Conservation (phyloP, 2,888 invertebrate genomes). For the Rhopalosiphum nymphaeae region DNA sequence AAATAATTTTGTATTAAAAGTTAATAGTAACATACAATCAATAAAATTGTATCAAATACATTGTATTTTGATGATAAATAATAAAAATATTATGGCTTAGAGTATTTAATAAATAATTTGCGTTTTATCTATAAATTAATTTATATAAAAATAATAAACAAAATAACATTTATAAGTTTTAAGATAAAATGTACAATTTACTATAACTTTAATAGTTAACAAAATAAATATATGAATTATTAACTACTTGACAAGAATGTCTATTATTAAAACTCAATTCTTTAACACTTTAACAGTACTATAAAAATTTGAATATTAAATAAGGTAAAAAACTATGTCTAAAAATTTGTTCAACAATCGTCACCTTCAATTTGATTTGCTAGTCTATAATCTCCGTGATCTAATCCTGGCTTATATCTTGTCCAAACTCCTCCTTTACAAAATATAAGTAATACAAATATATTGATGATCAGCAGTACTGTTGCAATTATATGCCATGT, state of each 20-base stretch:
- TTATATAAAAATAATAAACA: conserved; percentile 1
- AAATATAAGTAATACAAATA: conserved; percentile 58
- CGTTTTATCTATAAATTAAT: not conserved
- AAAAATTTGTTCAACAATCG: conserved; percentile 27
- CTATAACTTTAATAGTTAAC: not conserved
- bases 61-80: not conserved
- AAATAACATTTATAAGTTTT: conserved; percentile 1
- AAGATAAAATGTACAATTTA: not conserved
- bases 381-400: conserved; percentile 47
- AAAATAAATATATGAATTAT: conserved; percentile 13
- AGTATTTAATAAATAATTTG: not conserved
- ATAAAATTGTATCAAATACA: not conserved
- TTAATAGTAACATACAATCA: not conserved
- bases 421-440: conserved; percentile 34
- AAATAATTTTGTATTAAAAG: not conserved
- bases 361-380: conserved; percentile 55
- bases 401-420: not conserved
- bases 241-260: not conserved
- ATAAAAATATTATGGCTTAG: not conserved
- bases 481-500: conserved; percentile 71
- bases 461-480: conserved; percentile 35
- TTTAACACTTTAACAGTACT: not conserved
- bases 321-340: not conserved
- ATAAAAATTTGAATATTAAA: not conserved
- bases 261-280: conserved; percentile 2